A percentile compares a stretch with the other conserved stretches of the same genome.
Conservation (phyloP, 2,797 vertebrate species). For the Anisognathus igniventris region DNA sequence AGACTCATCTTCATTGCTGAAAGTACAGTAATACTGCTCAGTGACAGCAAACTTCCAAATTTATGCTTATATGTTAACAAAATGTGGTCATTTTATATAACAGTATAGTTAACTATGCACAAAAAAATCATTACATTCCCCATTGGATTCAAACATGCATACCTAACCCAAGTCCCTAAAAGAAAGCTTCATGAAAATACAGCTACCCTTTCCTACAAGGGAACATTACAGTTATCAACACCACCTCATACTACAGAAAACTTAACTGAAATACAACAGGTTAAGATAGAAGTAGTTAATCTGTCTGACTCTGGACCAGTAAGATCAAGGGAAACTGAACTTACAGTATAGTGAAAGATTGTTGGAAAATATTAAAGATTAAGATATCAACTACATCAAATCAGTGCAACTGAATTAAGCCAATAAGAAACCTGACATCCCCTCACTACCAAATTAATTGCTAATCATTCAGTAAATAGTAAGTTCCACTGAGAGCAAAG, state of each 20-base stretch:
- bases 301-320: background rate
- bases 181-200: background rate
- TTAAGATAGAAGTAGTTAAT: background rate
- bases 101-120: background rate
- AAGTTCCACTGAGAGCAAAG: background rate
- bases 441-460: background rate
- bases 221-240: background rate
- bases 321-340: background rate
- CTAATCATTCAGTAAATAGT: background rate
- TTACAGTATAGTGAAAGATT: background rate
- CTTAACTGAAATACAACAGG: background rate
- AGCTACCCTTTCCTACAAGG: background rate
- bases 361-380: background rate
- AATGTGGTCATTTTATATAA: background rate
- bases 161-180: background rate
- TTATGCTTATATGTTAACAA: background rate
- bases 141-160: background rate
- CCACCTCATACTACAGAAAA: background rate
- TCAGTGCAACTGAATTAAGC: background rate
- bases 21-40: background rate
- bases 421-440: background rate
- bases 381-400: background rate
- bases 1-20: background rate
- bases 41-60: background rate
- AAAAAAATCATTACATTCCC: background rate